Percentiles rank a stretch among this genome's conserved stretches.
These are phyloP conservation scores for Glossophaga mutica DNA, from an alignment of 2,797 vertebrate genomes.

Conservation along the genomic window DNA sequence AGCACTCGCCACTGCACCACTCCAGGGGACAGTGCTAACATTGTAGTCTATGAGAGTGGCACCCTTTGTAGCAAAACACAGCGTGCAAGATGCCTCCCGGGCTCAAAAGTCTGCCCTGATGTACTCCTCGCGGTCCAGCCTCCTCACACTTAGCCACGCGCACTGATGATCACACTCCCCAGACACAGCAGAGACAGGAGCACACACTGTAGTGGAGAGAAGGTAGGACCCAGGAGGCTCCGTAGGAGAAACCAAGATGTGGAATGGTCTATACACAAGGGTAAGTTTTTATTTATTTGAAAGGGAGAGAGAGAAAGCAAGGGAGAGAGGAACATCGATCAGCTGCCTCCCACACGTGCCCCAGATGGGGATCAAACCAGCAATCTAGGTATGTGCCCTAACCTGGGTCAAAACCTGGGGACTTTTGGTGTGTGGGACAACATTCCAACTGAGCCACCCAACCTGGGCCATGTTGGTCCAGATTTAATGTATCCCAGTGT, in stretches of 20 bases:
- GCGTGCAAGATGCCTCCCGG: background rate
- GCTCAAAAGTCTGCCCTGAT: background rate
- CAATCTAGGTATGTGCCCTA: background rate
- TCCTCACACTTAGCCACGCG: background rate
- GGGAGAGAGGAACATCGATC: background rate
- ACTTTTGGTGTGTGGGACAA: background rate
- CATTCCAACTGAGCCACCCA: background rate
- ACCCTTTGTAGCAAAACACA: background rate
- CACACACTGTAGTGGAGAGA: background rate
- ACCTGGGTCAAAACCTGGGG: background rate
- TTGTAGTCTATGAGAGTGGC: background rate
- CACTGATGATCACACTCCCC: background rate
- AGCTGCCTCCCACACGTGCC: background rate
- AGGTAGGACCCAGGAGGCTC: background rate
- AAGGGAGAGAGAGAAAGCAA: too few species aligned
- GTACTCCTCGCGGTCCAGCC: background rate
- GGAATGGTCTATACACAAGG: background rate
- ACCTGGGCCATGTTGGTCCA: background rate
- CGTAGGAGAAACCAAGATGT: background rate
- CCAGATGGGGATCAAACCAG: background rate
- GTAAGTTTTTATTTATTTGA: background rate
- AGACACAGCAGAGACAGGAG: background rate
- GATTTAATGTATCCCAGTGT: background rate
- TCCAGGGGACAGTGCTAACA: background rate
- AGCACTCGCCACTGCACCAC: too few species aligned